Percentiles rank a stretch among this genome's conserved stretches.
Conservation (phyloP, 2,113 vertebrate genomes). For the Eulacestoma nigropectus region DNA sequence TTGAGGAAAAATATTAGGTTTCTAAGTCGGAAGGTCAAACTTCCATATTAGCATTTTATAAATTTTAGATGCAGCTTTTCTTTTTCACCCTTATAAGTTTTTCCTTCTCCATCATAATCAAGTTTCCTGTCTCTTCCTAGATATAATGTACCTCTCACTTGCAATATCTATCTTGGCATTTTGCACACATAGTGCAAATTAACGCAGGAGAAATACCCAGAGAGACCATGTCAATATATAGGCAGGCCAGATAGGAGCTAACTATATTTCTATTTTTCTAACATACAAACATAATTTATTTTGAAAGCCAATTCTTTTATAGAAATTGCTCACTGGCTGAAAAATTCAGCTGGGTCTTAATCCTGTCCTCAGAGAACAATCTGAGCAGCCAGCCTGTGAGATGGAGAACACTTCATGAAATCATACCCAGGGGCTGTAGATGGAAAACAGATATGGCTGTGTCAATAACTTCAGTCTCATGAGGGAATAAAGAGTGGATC, state of each 20-base stretch:
- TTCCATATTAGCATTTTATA: not conserved
- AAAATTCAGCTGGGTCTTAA: conserved; percentile 6
- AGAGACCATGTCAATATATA: not conserved
- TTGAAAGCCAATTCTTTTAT: conserved; percentile 14
- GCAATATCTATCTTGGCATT: not conserved
- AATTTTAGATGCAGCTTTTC: not conserved
- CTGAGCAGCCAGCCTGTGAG: not conserved
- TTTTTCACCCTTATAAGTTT: not conserved
- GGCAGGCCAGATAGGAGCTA: not conserved
- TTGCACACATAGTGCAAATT: not conserved
- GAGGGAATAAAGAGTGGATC: not conserved
- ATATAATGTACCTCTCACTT: not conserved
- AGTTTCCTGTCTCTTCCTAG: not conserved
- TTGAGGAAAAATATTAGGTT: not conserved
- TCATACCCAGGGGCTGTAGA: not conserved
- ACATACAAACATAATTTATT: not conserved
- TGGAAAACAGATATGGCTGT: not conserved
- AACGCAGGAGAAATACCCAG: not conserved
- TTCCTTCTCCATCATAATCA: not conserved
- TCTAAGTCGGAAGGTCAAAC: not conserved
- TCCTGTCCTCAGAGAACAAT: conserved; percentile 14
- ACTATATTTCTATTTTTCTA: not conserved
- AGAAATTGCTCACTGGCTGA: not conserved
- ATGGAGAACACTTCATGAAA: not conserved
- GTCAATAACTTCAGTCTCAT: not conserved